Evolutionary conservation across 1,140 invertebrate species (phyloP).

Genomic region (Meteorus sp.): DNA sequence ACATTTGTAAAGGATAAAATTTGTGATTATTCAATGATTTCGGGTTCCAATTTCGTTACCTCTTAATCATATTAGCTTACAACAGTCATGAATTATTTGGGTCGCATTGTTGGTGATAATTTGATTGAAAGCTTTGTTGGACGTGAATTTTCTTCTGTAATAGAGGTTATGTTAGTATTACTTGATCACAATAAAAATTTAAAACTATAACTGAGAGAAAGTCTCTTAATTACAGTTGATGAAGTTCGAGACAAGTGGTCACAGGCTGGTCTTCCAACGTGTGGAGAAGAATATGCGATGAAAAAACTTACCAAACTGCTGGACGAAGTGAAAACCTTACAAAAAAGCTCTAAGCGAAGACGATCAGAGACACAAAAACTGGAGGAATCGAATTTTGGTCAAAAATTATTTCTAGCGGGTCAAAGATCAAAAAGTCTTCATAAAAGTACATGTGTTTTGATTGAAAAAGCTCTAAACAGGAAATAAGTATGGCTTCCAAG

Average conservation of each 20-base stretch:
- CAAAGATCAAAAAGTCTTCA: conserved; percentile 10
- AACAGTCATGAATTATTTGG: conserved; percentile 6
- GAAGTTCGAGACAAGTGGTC: conserved; percentile 13
- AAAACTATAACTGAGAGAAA: background rate
- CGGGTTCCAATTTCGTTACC: background rate
- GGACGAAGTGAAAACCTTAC: background rate
- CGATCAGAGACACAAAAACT: too few relatives aligned
- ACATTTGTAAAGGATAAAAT: background rate
- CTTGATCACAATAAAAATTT: conserved; percentile 6
- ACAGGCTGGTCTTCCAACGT: conserved; percentile 5
- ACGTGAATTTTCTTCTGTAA: background rate
- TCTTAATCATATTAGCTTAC: background rate
- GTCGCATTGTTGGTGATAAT: conserved; percentile 8
- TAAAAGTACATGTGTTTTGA: conserved; percentile 18
- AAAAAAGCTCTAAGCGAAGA: background rate
- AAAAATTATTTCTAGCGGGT: too few relatives aligned
- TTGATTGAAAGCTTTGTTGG: conserved; percentile 9
- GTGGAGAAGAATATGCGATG: background rate
- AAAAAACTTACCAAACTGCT: background rate
- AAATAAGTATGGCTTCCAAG: conserved; percentile 28
- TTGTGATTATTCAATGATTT: conserved; percentile 1
- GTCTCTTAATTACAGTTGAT: background rate
- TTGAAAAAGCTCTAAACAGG: conserved; percentile 19
- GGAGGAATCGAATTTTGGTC: too few relatives aligned
- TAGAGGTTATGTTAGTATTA: conserved; percentile 11